Conservation (phyloP, 2,113 vertebrate genomes). For the Rhombomys opimus region DNA sequence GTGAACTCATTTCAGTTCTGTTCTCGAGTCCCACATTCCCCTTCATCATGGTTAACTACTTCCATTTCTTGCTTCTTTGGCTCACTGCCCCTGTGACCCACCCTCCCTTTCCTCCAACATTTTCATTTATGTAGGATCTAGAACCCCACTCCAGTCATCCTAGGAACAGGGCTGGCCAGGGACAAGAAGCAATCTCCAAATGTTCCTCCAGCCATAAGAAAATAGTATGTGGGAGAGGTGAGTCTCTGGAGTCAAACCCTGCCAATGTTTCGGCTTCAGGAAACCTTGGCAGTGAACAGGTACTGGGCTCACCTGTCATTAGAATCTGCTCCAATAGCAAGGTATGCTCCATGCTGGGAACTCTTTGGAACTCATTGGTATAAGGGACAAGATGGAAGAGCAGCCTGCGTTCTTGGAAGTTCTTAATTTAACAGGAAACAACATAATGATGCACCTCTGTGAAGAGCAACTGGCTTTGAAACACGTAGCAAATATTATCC, state of each 20-base stretch:
- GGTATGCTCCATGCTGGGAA: background rate
- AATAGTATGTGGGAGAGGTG: background rate
- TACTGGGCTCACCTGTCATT: background rate
- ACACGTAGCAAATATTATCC: background rate
- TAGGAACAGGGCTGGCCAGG: background rate
- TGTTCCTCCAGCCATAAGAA: background rate
- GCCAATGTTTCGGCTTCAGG: background rate
- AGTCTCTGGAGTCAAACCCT: background rate
- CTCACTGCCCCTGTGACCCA: background rate
- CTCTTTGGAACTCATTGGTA: background rate
- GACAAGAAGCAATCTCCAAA: background rate
- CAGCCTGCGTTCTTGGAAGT: background rate
- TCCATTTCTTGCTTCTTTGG: background rate
- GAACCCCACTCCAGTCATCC: background rate
- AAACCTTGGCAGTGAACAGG: slow-evolving; percentile 21
- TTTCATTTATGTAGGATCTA: background rate
- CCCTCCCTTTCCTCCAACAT: background rate
- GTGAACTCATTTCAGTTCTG: background rate
- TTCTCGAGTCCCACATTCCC: background rate
- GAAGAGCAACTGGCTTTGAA: background rate
- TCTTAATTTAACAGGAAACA: slow-evolving; percentile 1
- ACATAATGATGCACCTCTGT: background rate
- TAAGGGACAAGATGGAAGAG: background rate
- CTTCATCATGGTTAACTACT: background rate
- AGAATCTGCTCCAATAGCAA: background rate